Evolutionary conservation across 2,797 vertebrate genomes (phyloP).

Genomic region (Rhyacichthys aspro): DNA sequence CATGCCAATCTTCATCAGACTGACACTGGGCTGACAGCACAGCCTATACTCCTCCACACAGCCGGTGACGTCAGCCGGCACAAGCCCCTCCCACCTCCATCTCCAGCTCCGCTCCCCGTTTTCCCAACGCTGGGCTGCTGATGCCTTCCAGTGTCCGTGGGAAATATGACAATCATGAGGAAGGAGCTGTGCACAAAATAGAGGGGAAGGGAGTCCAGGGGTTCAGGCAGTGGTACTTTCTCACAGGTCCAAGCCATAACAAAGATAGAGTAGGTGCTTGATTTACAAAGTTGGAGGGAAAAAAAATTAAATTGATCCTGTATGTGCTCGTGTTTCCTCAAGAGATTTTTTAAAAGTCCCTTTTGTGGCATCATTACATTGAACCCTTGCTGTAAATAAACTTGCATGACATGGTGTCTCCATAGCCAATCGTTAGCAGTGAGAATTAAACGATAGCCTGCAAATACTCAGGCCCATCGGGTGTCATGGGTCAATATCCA

Average conservation of each 20-base stretch:
- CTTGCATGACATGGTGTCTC: too few relatives aligned
- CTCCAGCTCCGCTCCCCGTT: constrained; percentile 60
- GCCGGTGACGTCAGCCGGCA: constrained; percentile 81
- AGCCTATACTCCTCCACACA: constrained; percentile 93
- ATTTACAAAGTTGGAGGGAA: neutral
- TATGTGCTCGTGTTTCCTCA: too few relatives aligned
- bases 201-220: neutral
- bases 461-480: too few relatives aligned
- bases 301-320: too few relatives aligned
- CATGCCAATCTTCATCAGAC: constrained; percentile 99
- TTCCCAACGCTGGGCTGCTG: constrained; percentile 61
- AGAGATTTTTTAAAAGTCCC: too few relatives aligned
- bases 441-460: too few relatives aligned
- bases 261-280: neutral
- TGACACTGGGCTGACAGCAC: constrained; percentile 98
- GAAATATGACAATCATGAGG: constrained; percentile 60
- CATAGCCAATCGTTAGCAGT: too few relatives aligned
- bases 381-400: too few relatives aligned
- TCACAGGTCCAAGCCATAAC: neutral
- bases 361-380: too few relatives aligned
- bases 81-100: constrained; percentile 79
- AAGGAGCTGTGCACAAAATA: neutral
- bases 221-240: neutral
- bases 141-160: constrained; percentile 73
- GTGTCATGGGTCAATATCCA: too few relatives aligned